Evolutionary conservation across 37 sponge, comb jelly and placozoan genomes (phyloP).

Genomic region (Chondrilla cf. caribensis): DNA sequence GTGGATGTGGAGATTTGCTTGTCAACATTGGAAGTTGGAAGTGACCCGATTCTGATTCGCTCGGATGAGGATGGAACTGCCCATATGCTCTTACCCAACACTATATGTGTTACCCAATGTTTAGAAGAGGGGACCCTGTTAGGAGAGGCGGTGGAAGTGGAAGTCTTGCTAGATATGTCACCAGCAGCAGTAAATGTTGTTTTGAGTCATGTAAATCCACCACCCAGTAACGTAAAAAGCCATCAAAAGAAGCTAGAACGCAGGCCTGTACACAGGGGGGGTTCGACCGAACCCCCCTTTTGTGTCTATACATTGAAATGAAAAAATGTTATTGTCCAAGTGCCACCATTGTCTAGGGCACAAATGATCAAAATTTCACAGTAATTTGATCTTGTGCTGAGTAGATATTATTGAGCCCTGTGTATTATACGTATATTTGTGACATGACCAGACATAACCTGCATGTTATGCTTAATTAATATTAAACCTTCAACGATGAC

Average conservation of each 20-base stretch:
- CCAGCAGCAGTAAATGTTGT: not conserved
- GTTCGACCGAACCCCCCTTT: too few species aligned
- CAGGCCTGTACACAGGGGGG: too few species aligned
- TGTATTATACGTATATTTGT: too few species aligned
- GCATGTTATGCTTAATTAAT: too few species aligned
- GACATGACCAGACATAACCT: too few species aligned
- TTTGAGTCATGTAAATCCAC: not conserved
- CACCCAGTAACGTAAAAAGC: not conserved
- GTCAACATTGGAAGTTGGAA: not conserved
- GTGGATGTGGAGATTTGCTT: not conserved
- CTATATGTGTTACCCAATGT: slow-evolving; percentile 1
- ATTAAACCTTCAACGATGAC: too few species aligned
- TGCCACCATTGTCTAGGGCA: too few species aligned
- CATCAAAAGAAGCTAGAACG: not conserved
- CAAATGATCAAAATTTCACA: too few species aligned
- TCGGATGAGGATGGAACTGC: slow-evolving; percentile 17
- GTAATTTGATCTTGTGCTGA: too few species aligned
- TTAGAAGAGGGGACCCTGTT: slow-evolving; percentile 1
- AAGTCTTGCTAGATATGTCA: slow-evolving; percentile 5
- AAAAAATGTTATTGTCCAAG: too few species aligned
- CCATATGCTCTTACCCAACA: slow-evolving; percentile 12
- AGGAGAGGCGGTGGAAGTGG: slow-evolving; percentile 7
- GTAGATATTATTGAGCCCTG: too few species aligned
- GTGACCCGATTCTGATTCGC: not conserved
- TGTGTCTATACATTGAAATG: too few species aligned